Percentiles rank a stretch among this genome's conserved stretches.
Evolutionary conservation across 2,797 vertebrate genomes (phyloP).

Genomic region (Crocidura indochinensis): DNA sequence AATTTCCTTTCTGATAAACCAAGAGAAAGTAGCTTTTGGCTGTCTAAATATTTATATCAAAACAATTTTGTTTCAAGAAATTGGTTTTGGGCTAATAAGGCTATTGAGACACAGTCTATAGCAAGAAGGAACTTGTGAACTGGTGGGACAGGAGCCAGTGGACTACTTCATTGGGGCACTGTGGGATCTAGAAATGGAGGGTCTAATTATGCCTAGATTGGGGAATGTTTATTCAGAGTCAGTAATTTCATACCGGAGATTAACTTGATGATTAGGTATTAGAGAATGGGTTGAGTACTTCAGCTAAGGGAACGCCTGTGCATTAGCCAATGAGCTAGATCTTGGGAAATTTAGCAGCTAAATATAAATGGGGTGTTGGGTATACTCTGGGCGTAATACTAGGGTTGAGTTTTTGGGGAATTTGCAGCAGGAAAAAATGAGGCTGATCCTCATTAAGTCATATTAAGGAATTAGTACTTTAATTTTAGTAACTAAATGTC

Average conservation of each 20-base stretch:
- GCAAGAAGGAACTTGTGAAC: neutral
- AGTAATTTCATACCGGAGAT: neutral
- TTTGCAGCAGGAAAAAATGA: neutral
- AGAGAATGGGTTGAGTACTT: neutral
- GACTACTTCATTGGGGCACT: neutral
- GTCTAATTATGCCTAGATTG: neutral
- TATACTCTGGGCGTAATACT: neutral
- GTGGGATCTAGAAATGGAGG: neutral
- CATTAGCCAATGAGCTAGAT: neutral
- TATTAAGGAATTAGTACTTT: constrained; percentile 2
- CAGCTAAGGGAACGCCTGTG: neutral
- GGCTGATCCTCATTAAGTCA: neutral
- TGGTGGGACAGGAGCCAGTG: neutral
- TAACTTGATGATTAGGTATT: neutral
- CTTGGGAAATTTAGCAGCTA: neutral
- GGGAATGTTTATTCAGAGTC: neutral
- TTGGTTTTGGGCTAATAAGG: neutral
- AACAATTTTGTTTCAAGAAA: neutral
- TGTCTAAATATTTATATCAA: constrained; percentile 10
- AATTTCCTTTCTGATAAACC: constrained; percentile 3
- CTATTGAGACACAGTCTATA: neutral
- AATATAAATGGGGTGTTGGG: neutral
- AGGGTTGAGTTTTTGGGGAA: too few species aligned
- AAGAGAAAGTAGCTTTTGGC: neutral
- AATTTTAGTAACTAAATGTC: neutral